Base-by-base conservation (phyloP, 2,888 invertebrate species). In the Stenoptilia bipunctidactyla region DNA sequence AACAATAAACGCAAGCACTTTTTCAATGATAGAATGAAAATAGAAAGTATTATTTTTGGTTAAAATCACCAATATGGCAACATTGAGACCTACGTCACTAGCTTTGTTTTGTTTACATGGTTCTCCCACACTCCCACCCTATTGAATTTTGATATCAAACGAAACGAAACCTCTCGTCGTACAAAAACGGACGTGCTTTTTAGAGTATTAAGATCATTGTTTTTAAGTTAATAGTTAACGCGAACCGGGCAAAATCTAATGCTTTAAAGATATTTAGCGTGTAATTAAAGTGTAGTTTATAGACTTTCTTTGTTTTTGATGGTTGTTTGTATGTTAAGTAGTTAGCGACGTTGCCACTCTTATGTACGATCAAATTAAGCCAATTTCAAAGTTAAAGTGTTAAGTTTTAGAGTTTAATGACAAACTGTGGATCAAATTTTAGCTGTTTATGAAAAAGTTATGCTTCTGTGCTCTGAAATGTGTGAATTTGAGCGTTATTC, bases 291-390 rank as follows among this genome's bases (percentile, higher is more conserved):
- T n/a, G n/a, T n/a, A n/a, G n/a, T n/a, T n/a, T n/a, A 20, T 20
- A 20, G 8, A 20, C 3, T 20, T 20, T 20, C 20, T 20, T 9
- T 6, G 36, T 37, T 40, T 59, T 55, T 74, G 75, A n/a, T n/a
- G n/a, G n/a, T 77, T 75, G 75, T 76, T 62, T 50, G 46, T 47
- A 46, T 55, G 54, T 58, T 47, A 48, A 50, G 57, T 53, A 48
- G 39, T 45, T 43, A 44, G 80, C 77, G 76, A 70, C 76, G 80
- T 80, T 80, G 80, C 80, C 80, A 63, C 54, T 68, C 74, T 60
- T 66, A 49, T 43, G 4, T 13, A 2, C 8, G 14, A 13, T 34
- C 13, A 4, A 14, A 8, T 5, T 45, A 44, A 40, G 44, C 51
- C 41, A 45, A 45, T 48, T 38, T 41, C 40, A 34, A 15, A 25